These are phyloP conservation scores for Colostygia pectinataria DNA, from an alignment of 2,888 invertebrate species.

Conservation along the genomic window DNA sequence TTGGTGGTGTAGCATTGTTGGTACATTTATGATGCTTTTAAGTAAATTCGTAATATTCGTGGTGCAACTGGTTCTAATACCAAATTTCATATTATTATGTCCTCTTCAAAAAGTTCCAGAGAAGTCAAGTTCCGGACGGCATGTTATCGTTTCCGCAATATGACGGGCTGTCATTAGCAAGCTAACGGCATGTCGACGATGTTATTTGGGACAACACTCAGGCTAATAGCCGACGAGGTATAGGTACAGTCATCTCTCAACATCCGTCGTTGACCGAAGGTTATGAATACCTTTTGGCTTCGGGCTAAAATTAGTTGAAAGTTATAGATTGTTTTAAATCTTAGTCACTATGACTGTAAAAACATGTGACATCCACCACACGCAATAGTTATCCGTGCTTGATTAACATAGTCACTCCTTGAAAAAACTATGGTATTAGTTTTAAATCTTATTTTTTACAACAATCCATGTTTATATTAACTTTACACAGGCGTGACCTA, in stretches of 20 bases:
- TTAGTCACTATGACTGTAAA: not conserved
- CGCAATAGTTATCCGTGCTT: too few relatives aligned
- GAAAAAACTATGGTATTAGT: too few relatives aligned
- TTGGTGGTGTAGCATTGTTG: not conserved
- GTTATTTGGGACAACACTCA: slow-evolving; percentile 55
- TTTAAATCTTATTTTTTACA: too few relatives aligned
- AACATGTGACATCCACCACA: too few relatives aligned
- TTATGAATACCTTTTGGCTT: not conserved
- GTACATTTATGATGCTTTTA: too few relatives aligned
- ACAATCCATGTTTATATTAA: too few relatives aligned
- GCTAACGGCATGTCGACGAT: slow-evolving; percentile 39
- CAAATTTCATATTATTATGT: too few relatives aligned
- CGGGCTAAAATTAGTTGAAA: not conserved
- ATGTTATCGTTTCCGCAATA: slow-evolving; percentile 36
- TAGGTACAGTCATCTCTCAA: slow-evolving; percentile 9
- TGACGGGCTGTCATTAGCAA: slow-evolving; percentile 50
- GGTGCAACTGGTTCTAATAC: not conserved
- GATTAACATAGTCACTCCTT: too few relatives aligned
- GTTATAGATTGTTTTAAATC: not conserved
- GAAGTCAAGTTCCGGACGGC: slow-evolving; percentile 5
- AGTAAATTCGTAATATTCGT: too few relatives aligned
- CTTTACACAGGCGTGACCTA: too few relatives aligned
- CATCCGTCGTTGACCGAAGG: slow-evolving; percentile 4
- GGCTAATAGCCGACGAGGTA: slow-evolving; percentile 41
- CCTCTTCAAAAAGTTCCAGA: slow-evolving; percentile 10